phyloP scores from a whole-genome alignment of 2,113 vertebrate species.

The Fulmarus glacialis region DNA sequence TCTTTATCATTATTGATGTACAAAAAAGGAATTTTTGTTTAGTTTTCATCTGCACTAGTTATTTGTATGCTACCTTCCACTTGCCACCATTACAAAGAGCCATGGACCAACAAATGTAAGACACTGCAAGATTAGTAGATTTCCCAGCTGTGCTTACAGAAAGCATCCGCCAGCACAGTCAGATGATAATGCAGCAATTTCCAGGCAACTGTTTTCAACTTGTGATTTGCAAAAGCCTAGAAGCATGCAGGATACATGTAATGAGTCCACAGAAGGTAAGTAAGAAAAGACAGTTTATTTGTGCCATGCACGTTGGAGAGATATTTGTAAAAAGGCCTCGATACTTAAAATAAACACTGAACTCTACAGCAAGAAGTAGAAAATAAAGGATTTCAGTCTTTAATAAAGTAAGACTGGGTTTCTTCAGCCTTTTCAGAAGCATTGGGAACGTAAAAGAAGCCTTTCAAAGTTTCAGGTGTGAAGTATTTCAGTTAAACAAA shows the following conservation, averaged over 20 bases:
- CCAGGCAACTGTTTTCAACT: neutral
- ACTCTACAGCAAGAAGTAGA: neutral
- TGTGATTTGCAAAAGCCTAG: neutral
- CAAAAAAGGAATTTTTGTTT: neutral
- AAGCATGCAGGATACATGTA: neutral
- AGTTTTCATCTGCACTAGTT: neutral
- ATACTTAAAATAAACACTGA: neutral
- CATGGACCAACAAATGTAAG: neutral
- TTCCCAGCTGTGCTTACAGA: neutral
- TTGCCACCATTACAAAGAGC: neutral
- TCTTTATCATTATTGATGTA: neutral
- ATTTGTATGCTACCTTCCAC: neutral
- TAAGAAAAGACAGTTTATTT: neutral
- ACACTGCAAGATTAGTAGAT: neutral
- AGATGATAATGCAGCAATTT: neutral
- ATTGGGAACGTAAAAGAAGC: neutral
- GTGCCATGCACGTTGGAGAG: neutral
- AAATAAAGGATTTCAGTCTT: neutral
- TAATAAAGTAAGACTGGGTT: neutral
- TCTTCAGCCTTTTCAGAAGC: neutral
- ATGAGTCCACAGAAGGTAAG: neutral
- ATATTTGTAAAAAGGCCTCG: neutral
- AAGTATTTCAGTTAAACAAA: neutral
- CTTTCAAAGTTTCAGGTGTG: neutral
- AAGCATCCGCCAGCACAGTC: neutral